A percentile compares a stretch with the other conserved stretches of the same genome.
Evolutionary conservation across 30 jellyfish, hydroid and myxozoan genomes (phyloP).

Genomic region (Mastigias papua): DNA sequence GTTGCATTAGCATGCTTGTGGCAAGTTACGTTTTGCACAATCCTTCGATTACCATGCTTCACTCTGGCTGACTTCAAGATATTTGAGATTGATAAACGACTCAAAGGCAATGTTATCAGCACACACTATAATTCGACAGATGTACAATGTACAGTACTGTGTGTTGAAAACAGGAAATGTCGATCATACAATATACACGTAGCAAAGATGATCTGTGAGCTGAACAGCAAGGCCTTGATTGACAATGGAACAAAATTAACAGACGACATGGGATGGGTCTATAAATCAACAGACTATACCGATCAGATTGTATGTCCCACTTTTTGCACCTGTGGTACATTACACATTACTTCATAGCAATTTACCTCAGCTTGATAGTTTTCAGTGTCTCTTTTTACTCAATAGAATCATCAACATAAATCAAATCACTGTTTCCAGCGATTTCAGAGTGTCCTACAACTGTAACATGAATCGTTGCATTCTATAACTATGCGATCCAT

Average conservation of each 20-base stretch:
- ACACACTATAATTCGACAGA: background rate
- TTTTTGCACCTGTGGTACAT: background rate
- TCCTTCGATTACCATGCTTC: slow-evolving; percentile 6
- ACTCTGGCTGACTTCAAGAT: slow-evolving; percentile 4
- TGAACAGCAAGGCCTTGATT: slow-evolving; percentile 23
- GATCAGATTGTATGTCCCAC: background rate
- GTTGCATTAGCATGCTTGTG: background rate
- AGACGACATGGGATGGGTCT: slow-evolving; percentile 2
- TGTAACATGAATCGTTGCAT: too few species aligned
- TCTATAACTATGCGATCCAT: too few species aligned
- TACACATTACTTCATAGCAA: too few species aligned
- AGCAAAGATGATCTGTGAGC: slow-evolving; percentile 8
- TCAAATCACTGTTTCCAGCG: too few species aligned
- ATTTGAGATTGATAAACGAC: background rate
- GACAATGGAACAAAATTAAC: slow-evolving; percentile 12
- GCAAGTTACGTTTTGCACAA: background rate
- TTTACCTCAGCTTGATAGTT: too few species aligned
- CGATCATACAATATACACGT: slow-evolving; percentile 7
- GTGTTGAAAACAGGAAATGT: slow-evolving; percentile 3
- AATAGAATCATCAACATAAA: too few species aligned
- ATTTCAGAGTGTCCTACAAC: too few species aligned
- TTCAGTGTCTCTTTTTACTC: too few species aligned
- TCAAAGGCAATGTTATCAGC: slow-evolving; percentile 15
- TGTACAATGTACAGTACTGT: slow-evolving; percentile 6
- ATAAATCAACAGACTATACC: slow-evolving; percentile 5